phyloP scores from a whole-genome alignment of 1,140 invertebrate genomes.

The Calosoma granatense region DNA sequence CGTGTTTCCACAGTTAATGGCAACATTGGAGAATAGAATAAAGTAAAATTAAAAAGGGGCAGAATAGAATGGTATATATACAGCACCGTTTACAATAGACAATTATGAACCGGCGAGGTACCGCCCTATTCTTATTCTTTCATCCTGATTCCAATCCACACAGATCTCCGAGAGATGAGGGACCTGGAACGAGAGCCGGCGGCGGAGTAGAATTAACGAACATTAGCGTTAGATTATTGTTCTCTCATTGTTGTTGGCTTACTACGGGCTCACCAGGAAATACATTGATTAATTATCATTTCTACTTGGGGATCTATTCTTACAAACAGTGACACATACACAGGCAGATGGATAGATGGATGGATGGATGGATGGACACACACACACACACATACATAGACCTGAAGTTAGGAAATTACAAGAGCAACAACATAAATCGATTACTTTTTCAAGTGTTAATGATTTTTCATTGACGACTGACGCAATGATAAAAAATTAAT shows the following conservation, averaged over 20 bases:
- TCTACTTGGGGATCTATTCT: background rate
- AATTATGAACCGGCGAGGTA: too few relatives aligned
- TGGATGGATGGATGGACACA: background rate
- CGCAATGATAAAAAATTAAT: background rate
- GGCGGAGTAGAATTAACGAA: background rate
- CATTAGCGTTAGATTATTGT: slow-evolving; percentile 6
- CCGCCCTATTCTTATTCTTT: too few relatives aligned
- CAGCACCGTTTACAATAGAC: too few relatives aligned
- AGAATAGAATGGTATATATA: too few relatives aligned
- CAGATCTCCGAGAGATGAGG: too few relatives aligned
- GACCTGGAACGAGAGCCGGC: background rate
- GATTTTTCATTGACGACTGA: slow-evolving; percentile 4
- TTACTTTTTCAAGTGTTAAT: background rate
- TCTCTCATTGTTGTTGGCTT: background rate
- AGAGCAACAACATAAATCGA: slow-evolving; percentile 4
- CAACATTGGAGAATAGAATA: too few relatives aligned
- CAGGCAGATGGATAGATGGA: background rate
- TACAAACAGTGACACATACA: background rate
- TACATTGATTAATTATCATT: slow-evolving; percentile 6
- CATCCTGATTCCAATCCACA: too few relatives aligned
- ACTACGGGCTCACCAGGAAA: background rate
- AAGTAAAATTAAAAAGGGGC: too few relatives aligned
- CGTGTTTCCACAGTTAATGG: too few relatives aligned
- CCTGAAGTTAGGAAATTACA: background rate
- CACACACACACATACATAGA: background rate